Evolutionary conservation across 2,888 invertebrate species (phyloP).

Genomic region (Tetropium fuscum): DNA sequence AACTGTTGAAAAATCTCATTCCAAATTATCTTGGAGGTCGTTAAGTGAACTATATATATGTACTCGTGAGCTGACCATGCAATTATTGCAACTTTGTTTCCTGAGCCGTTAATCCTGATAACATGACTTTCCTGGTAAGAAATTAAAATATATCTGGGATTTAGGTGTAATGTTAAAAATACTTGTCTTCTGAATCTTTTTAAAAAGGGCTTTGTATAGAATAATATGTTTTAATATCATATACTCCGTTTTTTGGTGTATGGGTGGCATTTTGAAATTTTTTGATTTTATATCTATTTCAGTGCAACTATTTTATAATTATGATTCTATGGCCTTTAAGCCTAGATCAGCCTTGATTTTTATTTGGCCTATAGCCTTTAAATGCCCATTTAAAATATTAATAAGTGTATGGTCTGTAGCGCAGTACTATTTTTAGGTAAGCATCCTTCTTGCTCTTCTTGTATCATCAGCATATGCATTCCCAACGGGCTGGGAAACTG

Average conservation of each 20-base stretch:
- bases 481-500: not conserved
- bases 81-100: not conserved
- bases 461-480: not conserved
- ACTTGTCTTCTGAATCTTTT: too few relatives aligned
- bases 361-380: too few relatives aligned
- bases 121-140: slow-evolving; percentile 11
- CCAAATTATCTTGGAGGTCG: not conserved
- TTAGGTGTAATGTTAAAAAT: not conserved
- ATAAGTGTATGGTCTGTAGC: too few relatives aligned
- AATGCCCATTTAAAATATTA: too few relatives aligned
- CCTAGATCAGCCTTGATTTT: too few relatives aligned
- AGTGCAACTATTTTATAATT: too few relatives aligned
- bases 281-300: too few relatives aligned
- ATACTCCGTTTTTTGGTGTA: too few relatives aligned
- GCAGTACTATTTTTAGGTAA: slow-evolving; percentile 1
- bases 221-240: too few relatives aligned
- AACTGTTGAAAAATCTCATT: slow-evolving; percentile 2
- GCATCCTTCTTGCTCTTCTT: not conserved
- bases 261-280: too few relatives aligned
- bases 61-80: not conserved
- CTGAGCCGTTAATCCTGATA: not conserved
- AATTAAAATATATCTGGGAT: not conserved
- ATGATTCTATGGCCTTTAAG: too few relatives aligned
- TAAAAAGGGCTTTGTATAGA: too few relatives aligned
- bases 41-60: not conserved